phyloP scores from a whole-genome alignment of 1,140 invertebrate genomes.

The Heliothis subflexa region DNA sequence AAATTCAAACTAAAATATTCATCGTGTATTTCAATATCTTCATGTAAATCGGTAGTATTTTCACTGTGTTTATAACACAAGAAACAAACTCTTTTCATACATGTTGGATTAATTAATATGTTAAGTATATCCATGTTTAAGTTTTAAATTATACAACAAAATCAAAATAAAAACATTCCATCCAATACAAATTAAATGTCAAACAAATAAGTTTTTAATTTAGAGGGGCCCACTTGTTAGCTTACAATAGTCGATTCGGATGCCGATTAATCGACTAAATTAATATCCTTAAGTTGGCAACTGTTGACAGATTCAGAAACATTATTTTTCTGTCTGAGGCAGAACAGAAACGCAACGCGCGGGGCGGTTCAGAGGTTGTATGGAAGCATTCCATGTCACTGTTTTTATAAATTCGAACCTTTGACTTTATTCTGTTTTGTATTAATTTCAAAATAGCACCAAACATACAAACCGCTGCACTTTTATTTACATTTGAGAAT shows the following conservation, averaged over 20 bases:
- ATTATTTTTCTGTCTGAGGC: background rate
- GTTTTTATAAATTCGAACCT: conserved; percentile 4
- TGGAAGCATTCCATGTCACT: conserved; percentile 24
- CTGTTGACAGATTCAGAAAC: background rate
- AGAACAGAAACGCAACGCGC: background rate
- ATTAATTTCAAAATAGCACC: too few species aligned
- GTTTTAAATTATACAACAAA: background rate
- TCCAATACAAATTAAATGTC: background rate
- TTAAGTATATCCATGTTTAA: conserved; percentile 31
- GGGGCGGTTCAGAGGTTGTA: background rate
- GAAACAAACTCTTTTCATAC: conserved; percentile 4
- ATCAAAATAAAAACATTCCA: background rate
- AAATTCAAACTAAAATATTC: conserved; percentile 21
- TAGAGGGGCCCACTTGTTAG: background rate
- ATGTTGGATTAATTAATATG: conserved; percentile 16
- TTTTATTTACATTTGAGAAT: too few species aligned
- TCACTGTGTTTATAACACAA: conserved; percentile 30
- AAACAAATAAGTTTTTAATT: background rate
- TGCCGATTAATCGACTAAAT: conserved; percentile 4
- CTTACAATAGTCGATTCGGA: background rate
- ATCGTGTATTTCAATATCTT: conserved; percentile 33
- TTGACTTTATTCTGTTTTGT: background rate
- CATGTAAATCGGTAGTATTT: conserved; percentile 1
- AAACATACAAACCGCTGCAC: too few species aligned
- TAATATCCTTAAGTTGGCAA: conserved; percentile 12